These are phyloP conservation scores for Haliclystus octoradiatus DNA, from an alignment of 30 jellyfish, hydroid and myxozoan genomes.

Conservation along the genomic window DNA sequence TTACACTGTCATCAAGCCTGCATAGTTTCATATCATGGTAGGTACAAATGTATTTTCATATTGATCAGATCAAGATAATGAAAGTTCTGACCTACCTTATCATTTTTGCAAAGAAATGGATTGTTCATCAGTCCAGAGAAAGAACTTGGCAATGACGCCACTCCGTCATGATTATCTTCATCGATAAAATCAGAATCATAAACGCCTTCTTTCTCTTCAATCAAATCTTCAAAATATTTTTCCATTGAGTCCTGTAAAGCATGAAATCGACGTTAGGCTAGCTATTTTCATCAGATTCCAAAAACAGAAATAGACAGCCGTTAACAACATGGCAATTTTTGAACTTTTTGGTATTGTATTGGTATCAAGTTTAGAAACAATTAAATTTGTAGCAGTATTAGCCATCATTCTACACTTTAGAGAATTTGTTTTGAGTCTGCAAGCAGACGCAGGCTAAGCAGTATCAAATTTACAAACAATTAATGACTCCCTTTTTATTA, in stretches of 20 bases:
- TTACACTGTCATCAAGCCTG: constrained; percentile 30
- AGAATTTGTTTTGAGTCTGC: too few relatives aligned
- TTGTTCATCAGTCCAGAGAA: constrained; percentile 24
- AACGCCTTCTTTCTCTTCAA: background rate
- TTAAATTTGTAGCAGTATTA: too few relatives aligned
- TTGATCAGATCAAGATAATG: too few relatives aligned
- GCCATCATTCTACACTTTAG: too few relatives aligned
- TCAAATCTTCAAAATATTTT: constrained; percentile 18
- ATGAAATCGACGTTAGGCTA: background rate
- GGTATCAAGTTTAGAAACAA: too few relatives aligned
- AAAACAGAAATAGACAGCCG: background rate
- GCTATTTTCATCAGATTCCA: background rate
- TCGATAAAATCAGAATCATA: constrained; percentile 38
- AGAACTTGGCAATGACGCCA: constrained; percentile 16
- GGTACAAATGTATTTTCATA: too few relatives aligned
- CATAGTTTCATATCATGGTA: too few relatives aligned
- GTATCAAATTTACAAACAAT: too few relatives aligned
- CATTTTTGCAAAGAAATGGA: constrained; percentile 4
- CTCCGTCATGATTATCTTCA: constrained; percentile 4
- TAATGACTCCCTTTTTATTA: too few relatives aligned
- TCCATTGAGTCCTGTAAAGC: constrained; percentile 30
- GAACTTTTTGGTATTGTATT: too few relatives aligned
- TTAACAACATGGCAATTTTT: too few relatives aligned
- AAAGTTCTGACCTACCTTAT: background rate
- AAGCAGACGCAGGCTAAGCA: too few relatives aligned